Conservation (phyloP, 2,888 invertebrate genomes). For the Lithophane leautieri region DNA sequence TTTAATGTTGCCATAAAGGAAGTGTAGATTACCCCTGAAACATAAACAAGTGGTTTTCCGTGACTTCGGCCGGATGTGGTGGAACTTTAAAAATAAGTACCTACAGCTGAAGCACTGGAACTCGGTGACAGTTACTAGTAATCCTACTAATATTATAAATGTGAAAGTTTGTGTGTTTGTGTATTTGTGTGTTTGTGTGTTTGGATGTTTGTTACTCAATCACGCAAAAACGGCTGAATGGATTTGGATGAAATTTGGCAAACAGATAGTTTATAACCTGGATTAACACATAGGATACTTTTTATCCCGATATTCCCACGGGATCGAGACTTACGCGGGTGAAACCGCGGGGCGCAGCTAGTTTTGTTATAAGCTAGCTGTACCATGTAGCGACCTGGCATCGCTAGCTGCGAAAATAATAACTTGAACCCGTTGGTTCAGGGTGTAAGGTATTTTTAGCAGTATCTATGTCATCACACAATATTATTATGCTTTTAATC, state of each 20-base stretch:
- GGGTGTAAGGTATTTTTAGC: too few species aligned
- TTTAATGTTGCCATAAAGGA: slow-evolving; percentile 13
- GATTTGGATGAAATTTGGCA: too few species aligned
- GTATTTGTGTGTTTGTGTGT: too few species aligned
- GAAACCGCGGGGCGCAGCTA: too few species aligned
- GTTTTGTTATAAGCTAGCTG: neutral
- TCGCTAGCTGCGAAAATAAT: neutral
- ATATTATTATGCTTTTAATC: neutral
- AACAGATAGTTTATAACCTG: too few species aligned
- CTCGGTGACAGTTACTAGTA: neutral
- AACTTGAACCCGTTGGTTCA: neutral
- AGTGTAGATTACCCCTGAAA: slow-evolving; percentile 17
- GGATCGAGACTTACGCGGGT: too few species aligned
- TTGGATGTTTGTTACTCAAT: too few species aligned
- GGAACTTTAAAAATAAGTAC: neutral
- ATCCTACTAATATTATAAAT: too few species aligned
- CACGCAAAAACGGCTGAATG: too few species aligned
- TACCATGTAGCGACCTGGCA: neutral
- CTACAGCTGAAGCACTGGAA: neutral
- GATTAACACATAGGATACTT: too few species aligned
- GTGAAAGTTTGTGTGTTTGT: too few species aligned
- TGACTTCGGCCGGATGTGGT: slow-evolving; percentile 7
- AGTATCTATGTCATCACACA: neutral
- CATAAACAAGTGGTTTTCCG: neutral
- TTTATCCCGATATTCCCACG: too few species aligned